These are phyloP conservation scores for Cephus pulcher DNA, from an alignment of 2,888 invertebrate species.

Conservation along the genomic window DNA sequence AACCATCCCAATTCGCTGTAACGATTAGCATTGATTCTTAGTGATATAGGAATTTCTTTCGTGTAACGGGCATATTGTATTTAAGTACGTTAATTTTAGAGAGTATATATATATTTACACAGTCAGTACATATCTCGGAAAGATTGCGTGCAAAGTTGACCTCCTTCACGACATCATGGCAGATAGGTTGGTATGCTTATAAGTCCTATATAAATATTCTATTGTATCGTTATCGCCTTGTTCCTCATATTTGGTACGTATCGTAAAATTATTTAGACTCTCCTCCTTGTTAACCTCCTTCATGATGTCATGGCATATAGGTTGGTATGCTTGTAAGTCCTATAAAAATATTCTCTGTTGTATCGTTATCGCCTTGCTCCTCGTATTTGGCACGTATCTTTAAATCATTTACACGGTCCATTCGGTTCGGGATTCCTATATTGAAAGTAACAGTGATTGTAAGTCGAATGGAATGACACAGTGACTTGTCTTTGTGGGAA, in stretches of 20 bases:
- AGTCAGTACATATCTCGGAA: conserved; percentile 8
- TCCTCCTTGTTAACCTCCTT: conserved; percentile 43
- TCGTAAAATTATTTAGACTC: background rate
- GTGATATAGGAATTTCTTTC: background rate
- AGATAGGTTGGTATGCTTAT: conserved; percentile 25
- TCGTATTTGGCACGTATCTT: background rate
- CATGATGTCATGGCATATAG: conserved; percentile 30
- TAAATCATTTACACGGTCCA: background rate
- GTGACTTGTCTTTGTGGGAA: background rate
- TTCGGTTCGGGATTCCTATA: background rate
- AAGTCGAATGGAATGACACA: background rate
- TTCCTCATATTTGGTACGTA: background rate
- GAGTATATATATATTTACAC: background rate
- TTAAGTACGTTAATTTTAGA: background rate
- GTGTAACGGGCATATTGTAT: background rate
- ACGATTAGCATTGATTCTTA: background rate
- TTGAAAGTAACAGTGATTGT: background rate
- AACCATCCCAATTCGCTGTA: background rate
- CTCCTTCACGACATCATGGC: conserved; percentile 44
- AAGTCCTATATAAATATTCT: conserved; percentile 16
- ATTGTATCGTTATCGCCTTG: background rate
- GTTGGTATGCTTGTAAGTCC: conserved; percentile 27
- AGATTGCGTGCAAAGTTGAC: conserved; percentile 48
- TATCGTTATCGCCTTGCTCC: background rate
- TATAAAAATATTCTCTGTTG: conserved; percentile 1